Percentiles rank a stretch among this genome's conserved stretches.
Evolutionary conservation across 2,888 invertebrate genomes (phyloP).

Genomic region (Eulithis testata): DNA sequence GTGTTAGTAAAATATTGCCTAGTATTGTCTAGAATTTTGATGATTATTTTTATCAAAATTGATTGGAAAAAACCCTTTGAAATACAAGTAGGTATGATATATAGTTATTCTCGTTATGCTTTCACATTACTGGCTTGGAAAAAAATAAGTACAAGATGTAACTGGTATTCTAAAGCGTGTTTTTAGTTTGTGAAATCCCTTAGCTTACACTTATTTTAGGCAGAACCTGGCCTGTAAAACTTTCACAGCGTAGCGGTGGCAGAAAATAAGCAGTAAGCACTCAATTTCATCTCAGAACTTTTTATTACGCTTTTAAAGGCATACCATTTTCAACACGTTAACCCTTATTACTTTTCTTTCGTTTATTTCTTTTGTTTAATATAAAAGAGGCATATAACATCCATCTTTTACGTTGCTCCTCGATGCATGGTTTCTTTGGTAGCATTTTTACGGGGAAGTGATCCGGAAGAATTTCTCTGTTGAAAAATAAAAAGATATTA

Average conservation of each 20-base stretch:
- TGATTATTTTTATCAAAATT: too few relatives aligned
- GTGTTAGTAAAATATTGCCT: too few relatives aligned
- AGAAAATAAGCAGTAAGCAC: constrained; percentile 4
- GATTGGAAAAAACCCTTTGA: too few relatives aligned
- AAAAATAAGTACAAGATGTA: too few relatives aligned
- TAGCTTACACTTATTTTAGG: too few relatives aligned
- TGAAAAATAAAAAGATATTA: background rate
- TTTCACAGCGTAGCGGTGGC: background rate
- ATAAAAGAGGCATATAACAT: constrained; percentile 24
- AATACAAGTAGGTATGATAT: too few relatives aligned
- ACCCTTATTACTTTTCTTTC: constrained; percentile 1
- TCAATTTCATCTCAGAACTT: constrained; percentile 8
- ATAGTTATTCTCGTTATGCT: too few relatives aligned
- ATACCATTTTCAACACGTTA: background rate
- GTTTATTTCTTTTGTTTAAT: constrained; percentile 10
- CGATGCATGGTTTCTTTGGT: constrained; percentile 32
- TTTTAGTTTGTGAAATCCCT: too few relatives aligned
- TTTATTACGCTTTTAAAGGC: background rate
- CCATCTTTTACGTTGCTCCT: constrained; percentile 50
- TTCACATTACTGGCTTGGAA: too few relatives aligned
- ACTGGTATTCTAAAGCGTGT: too few relatives aligned
- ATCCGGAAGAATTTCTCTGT: constrained; percentile 42
- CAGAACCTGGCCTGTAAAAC: too few relatives aligned
- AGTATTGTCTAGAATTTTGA: too few relatives aligned
- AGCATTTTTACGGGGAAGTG: constrained; percentile 39